These are phyloP conservation scores for Arctopsyche grandis DNA, from an alignment of 1,140 invertebrate genomes.

Conservation along the genomic window DNA sequence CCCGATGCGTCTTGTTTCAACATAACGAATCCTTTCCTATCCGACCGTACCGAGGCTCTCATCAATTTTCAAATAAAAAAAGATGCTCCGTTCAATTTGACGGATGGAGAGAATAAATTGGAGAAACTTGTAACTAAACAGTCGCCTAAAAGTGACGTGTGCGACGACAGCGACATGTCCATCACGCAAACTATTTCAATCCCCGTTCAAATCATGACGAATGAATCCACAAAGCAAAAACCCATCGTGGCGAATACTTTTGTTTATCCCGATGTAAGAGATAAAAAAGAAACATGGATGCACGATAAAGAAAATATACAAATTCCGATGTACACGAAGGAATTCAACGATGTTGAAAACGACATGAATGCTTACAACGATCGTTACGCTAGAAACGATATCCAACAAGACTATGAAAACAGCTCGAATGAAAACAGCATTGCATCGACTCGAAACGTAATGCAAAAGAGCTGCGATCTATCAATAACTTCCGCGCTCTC, in stretches of 20 bases:
- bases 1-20: slow-evolving; percentile 34
- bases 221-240: slow-evolving; percentile 20
- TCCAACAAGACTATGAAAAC: too few species aligned
- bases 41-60: slow-evolving; percentile 48
- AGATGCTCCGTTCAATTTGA: background rate
- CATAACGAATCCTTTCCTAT: slow-evolving; percentile 35
- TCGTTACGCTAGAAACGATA: too few species aligned
- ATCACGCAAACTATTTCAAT: slow-evolving; percentile 44
- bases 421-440: too few species aligned
- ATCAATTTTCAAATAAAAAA: slow-evolving; percentile 46
- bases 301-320: slow-evolving; percentile 48
- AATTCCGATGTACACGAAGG: slow-evolving; percentile 18
- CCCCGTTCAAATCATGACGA: slow-evolving; percentile 33
- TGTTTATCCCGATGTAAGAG: slow-evolving; percentile 19
- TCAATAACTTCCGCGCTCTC: background rate
- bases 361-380: background rate
- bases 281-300: slow-evolving; percentile 19
- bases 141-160: background rate
- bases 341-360: background rate
- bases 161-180: slow-evolving; percentile 40
- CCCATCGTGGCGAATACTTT: background rate
- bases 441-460: background rate
- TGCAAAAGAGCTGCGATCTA: background rate
- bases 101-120: background rate
- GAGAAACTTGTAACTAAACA: too few species aligned